phyloP scores from a whole-genome alignment of 2,888 invertebrate genomes.

The Xanthia icteritia region DNA sequence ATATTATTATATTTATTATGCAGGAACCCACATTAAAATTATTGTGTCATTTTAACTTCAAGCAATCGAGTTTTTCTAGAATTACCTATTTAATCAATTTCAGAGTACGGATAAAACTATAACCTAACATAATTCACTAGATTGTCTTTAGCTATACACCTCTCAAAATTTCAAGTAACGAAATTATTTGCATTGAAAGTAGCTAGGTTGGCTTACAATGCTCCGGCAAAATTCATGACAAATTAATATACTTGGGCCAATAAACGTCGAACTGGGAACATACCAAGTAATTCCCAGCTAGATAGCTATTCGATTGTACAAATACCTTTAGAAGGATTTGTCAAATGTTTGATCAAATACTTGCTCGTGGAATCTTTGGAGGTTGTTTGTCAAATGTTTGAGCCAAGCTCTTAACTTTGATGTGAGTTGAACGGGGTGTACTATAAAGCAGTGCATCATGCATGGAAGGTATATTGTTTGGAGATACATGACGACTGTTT shows the following conservation, averaged over 20 bases:
- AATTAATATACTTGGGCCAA: neutral
- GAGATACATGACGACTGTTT: neutral
- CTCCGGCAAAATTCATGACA: slow-evolving; percentile 3
- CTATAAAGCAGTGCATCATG: neutral
- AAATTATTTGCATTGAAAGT: neutral
- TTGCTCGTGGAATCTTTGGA: slow-evolving; percentile 48
- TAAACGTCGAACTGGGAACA: slow-evolving; percentile 35
- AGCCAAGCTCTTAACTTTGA: slow-evolving; percentile 35
- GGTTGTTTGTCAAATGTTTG: slow-evolving; percentile 60
- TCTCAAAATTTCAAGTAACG: neutral
- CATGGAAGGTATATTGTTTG: neutral
- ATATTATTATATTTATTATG: neutral
- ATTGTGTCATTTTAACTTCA: neutral
- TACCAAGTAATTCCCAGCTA: slow-evolving; percentile 65
- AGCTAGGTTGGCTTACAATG: neutral
- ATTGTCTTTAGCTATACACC: no score
- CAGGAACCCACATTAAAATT: neutral
- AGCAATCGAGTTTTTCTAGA: neutral
- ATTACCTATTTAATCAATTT: neutral
- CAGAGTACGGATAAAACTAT: neutral
- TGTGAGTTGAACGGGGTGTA: neutral
- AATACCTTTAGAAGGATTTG: slow-evolving; percentile 70
- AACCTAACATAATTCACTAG: neutral
- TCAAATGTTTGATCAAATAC: slow-evolving; percentile 72
- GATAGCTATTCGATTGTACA: slow-evolving; percentile 72